A percentile compares a stretch with the other conserved stretches of the same genome.
Evolutionary conservation across 2,797 vertebrate species (phyloP).

Genomic region (Knipowitschia caucasica): DNA sequence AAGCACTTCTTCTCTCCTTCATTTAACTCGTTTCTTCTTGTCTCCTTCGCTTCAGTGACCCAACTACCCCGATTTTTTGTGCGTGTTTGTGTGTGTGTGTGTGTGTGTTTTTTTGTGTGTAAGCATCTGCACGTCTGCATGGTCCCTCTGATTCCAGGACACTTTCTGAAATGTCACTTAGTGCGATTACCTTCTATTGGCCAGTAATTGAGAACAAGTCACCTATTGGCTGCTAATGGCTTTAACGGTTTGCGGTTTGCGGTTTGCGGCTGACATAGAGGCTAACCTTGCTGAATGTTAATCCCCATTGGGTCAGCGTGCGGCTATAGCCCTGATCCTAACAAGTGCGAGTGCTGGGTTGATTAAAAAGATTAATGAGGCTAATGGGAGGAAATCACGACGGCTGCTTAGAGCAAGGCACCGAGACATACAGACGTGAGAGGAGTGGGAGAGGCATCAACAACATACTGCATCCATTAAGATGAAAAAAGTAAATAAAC

Average conservation of each 20-base stretch:
- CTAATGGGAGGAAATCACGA: slow-evolving; percentile 62
- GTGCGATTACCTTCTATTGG: slow-evolving; percentile 54
- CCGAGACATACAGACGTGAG: slow-evolving; percentile 46
- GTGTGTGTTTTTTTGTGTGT: not conserved
- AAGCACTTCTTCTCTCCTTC: slow-evolving; percentile 68
- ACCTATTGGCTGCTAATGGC: slow-evolving; percentile 58
- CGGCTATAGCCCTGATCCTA: slow-evolving; percentile 46
- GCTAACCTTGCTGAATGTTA: slow-evolving; percentile 60
- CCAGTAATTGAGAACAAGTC: slow-evolving; percentile 64
- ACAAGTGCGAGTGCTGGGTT: slow-evolving; percentile 55
- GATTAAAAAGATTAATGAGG: slow-evolving; percentile 73
- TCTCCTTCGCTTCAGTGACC: slow-evolving; percentile 68
- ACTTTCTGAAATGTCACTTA: slow-evolving; percentile 41
- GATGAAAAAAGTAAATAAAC: not conserved
- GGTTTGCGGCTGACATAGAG: slow-evolving; percentile 34
- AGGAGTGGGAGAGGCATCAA: slow-evolving; percentile 13
- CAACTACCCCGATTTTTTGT: slow-evolving; percentile 42
- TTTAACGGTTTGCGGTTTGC: slow-evolving; percentile 26
- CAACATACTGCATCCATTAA: not conserved
- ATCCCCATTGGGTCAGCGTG: slow-evolving; percentile 40
- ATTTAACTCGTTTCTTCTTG: slow-evolving; percentile 67
- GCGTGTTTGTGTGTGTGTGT: slow-evolving; percentile 13
- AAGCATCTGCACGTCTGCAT: slow-evolving; percentile 8
- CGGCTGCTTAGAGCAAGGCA: slow-evolving; percentile 44
- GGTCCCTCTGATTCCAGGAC: not conserved